Conservation (phyloP, 2,888 invertebrate species). For the Amphipyra tragopoginis region DNA sequence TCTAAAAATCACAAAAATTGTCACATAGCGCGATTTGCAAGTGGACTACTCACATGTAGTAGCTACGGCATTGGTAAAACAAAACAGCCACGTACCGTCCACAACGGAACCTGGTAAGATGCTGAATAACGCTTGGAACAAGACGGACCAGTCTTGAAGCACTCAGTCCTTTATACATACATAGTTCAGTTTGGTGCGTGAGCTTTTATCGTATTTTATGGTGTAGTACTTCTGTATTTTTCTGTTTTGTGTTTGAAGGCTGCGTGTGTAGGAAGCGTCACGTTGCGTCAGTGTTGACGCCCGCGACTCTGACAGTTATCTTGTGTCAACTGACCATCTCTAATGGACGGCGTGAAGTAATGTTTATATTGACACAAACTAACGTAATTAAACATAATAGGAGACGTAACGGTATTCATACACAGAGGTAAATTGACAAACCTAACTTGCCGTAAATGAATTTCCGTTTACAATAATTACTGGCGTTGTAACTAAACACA, state of each 20-base stretch:
- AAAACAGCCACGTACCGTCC: too few relatives aligned
- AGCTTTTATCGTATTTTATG: neutral
- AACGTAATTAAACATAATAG: conserved; percentile 12
- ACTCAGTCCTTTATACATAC: too few relatives aligned
- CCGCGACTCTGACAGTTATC: conserved; percentile 13
- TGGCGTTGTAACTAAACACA: conserved; percentile 1
- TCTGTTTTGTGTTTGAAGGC: conserved; percentile 2
- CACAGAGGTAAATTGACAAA: conserved; percentile 17
- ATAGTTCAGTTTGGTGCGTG: too few relatives aligned
- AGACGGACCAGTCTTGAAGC: too few relatives aligned
- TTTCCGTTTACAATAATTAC: conserved; percentile 26
- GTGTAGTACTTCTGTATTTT: neutral
- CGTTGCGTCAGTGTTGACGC: conserved; percentile 17
- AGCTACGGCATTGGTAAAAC: too few relatives aligned
- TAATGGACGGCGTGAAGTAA: conserved; percentile 7
- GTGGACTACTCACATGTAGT: too few relatives aligned
- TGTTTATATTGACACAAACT: conserved; percentile 7
- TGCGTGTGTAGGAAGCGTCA: conserved; percentile 4
- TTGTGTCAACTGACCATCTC: conserved; percentile 17
- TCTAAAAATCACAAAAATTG: too few relatives aligned
- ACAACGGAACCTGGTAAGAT: too few relatives aligned
- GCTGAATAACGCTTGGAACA: too few relatives aligned
- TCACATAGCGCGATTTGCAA: too few relatives aligned
- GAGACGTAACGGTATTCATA: conserved; percentile 1
- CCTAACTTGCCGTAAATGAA: conserved; percentile 12